Conservation (phyloP, 2,113 vertebrate genomes). For the Deroptyus accipitrinus region DNA sequence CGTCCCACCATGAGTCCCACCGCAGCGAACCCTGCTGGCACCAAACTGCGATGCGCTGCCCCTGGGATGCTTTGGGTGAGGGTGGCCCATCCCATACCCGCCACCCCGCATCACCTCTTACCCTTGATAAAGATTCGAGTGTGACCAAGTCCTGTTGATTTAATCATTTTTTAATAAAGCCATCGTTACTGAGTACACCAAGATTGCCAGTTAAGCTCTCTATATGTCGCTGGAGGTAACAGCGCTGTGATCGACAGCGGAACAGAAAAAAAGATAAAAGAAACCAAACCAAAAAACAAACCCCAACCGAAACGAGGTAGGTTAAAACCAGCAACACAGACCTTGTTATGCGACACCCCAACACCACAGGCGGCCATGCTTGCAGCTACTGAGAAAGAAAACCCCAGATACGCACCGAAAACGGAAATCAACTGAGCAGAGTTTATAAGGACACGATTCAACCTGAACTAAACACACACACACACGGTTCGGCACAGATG, state of each 20-base stretch:
- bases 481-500: slow-evolving; percentile 79
- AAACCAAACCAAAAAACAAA: slow-evolving; percentile 37
- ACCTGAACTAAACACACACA: slow-evolving; percentile 81
- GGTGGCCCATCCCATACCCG: neutral
- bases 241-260: slow-evolving; percentile 76
- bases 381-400: slow-evolving; percentile 78
- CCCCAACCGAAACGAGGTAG: slow-evolving; percentile 85
- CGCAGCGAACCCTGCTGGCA: rapidly evolving
- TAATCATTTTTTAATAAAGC: slow-evolving; percentile 68
- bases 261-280: slow-evolving; percentile 38
- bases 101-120: neutral
- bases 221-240: slow-evolving; percentile 79
- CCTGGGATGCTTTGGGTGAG: neutral
- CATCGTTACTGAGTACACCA: slow-evolving; percentile 61
- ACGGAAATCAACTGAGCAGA: slow-evolving; percentile 78
- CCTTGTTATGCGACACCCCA: slow-evolving; percentile 78
- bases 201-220: slow-evolving; percentile 80
- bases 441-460: slow-evolving; percentile 80
- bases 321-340: slow-evolving; percentile 85
- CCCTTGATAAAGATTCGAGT: slow-evolving; percentile 55
- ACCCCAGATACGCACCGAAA: slow-evolving; percentile 73
- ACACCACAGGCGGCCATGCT: slow-evolving; percentile 83
- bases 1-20: neutral
- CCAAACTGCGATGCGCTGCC: neutral
- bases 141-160: slow-evolving; percentile 71